Evolutionary conservation across 1,140 invertebrate genomes (phyloP).

Genomic region (Pseudobourletiella spinata): DNA sequence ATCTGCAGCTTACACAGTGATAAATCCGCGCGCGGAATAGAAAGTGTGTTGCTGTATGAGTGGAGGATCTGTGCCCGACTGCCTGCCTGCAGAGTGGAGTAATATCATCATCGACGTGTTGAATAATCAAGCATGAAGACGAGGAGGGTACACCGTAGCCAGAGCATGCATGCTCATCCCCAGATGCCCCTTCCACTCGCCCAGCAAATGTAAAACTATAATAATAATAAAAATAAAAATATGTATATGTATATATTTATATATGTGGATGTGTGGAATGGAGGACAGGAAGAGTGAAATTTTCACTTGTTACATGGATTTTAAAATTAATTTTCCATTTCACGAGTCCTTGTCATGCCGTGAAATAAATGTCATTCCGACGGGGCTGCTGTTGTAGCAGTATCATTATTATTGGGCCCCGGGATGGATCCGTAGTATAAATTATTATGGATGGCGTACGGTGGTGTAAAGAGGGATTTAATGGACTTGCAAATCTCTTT

Average conservation of each 20-base stretch:
- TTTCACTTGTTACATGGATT: not conserved
- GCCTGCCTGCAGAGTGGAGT: too few species aligned
- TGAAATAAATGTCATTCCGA: not conserved
- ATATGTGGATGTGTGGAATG: not conserved
- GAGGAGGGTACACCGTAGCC: not conserved
- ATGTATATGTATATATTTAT: not conserved
- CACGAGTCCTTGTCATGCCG: not conserved
- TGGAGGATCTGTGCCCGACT: too few species aligned
- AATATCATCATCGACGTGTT: too few species aligned
- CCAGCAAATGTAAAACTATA: not conserved
- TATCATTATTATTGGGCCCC: too few species aligned
- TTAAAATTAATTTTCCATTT: not conserved
- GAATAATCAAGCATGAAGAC: not conserved
- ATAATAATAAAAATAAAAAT: not conserved
- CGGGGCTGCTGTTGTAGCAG: not conserved
- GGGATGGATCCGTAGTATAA: too few species aligned
- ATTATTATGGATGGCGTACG: too few species aligned
- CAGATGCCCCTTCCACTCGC: not conserved
- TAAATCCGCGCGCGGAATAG: too few species aligned
- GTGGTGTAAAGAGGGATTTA: too few species aligned
- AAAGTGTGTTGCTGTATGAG: too few species aligned
- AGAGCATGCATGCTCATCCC: constrained; percentile 3
- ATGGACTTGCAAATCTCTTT: too few species aligned
- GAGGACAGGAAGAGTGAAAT: not conserved
- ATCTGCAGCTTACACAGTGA: too few species aligned